Conservation (phyloP, 1,140 invertebrate species). For the Antheraea pernyi region DNA sequence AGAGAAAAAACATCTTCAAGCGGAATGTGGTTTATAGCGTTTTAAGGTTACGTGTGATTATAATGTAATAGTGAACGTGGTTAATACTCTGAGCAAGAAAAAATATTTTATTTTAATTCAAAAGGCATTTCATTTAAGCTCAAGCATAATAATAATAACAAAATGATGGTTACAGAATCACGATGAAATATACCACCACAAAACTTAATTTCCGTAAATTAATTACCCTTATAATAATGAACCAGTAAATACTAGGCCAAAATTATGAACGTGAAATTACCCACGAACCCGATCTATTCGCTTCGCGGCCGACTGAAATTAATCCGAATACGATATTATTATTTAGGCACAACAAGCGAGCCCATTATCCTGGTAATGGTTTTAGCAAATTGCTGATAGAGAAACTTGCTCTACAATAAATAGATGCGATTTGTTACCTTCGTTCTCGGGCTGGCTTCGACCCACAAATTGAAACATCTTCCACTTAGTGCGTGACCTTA, state of each 20-base stretch:
- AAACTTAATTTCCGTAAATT: neutral
- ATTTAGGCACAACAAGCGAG: conserved; percentile 23
- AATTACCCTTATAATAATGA: neutral
- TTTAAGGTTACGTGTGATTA: no score
- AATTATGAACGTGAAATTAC: neutral
- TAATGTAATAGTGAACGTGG: no score
- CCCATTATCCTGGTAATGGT: conserved; percentile 47
- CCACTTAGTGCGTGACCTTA: conserved; percentile 14
- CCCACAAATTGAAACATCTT: conserved; percentile 24
- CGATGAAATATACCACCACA: neutral
- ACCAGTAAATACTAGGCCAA: neutral
- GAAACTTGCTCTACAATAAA: conserved; percentile 56
- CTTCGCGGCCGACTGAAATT: conserved; percentile 11
- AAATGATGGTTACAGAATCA: no score
- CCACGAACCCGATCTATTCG: neutral
- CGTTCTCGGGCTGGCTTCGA: neutral
- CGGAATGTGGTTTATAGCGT: no score
- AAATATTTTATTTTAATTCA: no score
- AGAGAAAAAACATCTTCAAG: no score
- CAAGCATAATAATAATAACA: no score
- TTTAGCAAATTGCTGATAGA: conserved; percentile 57
- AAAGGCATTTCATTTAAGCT: no score
- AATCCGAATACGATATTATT: conserved; percentile 19
- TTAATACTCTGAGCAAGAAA: no score
- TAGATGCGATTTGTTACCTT: conserved; percentile 51